A percentile compares a stretch with the other conserved stretches of the same genome.
Evolutionary conservation across 92 coral and sea anemone genomes (phyloP).

Genomic region (Chrysogorgia sp.): DNA sequence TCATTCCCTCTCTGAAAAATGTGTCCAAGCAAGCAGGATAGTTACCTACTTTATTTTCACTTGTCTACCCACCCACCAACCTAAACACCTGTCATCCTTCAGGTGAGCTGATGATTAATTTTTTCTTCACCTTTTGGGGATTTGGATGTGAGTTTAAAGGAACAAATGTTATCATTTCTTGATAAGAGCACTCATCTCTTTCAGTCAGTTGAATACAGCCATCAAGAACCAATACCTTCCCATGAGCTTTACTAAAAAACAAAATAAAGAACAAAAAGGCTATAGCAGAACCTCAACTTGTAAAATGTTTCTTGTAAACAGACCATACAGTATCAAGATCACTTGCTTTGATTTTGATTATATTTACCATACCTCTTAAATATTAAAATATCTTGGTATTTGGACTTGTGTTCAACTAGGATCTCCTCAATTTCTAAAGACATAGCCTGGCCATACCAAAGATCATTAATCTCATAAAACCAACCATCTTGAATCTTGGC

Average conservation of each 20-base stretch:
- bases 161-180: constrained; percentile 90
- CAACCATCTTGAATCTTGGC: constrained; percentile 79
- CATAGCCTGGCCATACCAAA: constrained; percentile 98
- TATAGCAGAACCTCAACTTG: background rate
- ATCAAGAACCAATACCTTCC: constrained; percentile 89
- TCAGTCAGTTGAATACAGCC: constrained; percentile 96
- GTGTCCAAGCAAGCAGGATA: too few species aligned
- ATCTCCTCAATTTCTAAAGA: constrained; percentile 82
- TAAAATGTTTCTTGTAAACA: background rate
- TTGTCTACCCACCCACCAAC: too few species aligned
- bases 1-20: too few species aligned
- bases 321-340: too few species aligned
- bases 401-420: constrained; percentile 76
- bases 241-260: constrained; percentile 72
- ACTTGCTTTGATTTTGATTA: constrained; percentile 3
- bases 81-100: too few species aligned
- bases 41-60: background rate
- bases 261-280: background rate
- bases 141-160: constrained; percentile 94
- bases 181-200: constrained; percentile 94
- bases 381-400: constrained; percentile 83
- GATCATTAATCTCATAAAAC: constrained; percentile 90
- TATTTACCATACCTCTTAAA: constrained; percentile 73
- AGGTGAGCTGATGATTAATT: too few species aligned
- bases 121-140: constrained; percentile 77